These are phyloP conservation scores for Deroplatys truncata DNA, from an alignment of 2,888 invertebrate genomes.

Conservation along the genomic window DNA sequence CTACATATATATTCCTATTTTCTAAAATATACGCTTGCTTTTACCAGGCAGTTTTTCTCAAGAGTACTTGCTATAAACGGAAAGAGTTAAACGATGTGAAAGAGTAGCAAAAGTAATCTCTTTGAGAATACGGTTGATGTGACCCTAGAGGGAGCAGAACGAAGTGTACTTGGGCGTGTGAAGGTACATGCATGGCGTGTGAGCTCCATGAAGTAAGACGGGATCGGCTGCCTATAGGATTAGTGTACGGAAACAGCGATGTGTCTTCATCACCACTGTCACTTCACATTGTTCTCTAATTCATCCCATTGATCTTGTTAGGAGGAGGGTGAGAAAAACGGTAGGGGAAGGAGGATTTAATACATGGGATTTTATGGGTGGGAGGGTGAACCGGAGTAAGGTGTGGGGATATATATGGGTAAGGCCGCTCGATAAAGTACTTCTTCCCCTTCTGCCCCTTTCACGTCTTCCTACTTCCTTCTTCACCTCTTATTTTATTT, in stretches of 20 bases:
- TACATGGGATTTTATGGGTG: slow-evolving; percentile 5
- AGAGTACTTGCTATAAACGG: neutral
- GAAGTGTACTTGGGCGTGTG: neutral
- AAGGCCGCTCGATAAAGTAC: slow-evolving; percentile 7
- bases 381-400: neutral
- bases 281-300: slow-evolving; percentile 23
- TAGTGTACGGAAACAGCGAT: slow-evolving; percentile 21
- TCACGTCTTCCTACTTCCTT: neutral
- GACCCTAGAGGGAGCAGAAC: neutral
- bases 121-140: neutral
- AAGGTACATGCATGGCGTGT: neutral
- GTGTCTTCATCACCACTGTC: slow-evolving; percentile 25
- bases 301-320: slow-evolving; percentile 25
- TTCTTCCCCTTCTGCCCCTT: neutral
- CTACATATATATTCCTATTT: too few species aligned
- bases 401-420: neutral
- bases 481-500: slow-evolving; percentile 4
- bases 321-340: neutral
- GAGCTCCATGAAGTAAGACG: neutral
- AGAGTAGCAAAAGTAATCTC: neutral
- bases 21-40: too few species aligned
- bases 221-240: slow-evolving; percentile 6
- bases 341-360: neutral
- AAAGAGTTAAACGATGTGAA: neutral
- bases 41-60: neutral